These are phyloP conservation scores for Anas platyrhynchos DNA, from an alignment of 2,113 vertebrate genomes.

Conservation along the genomic window DNA sequence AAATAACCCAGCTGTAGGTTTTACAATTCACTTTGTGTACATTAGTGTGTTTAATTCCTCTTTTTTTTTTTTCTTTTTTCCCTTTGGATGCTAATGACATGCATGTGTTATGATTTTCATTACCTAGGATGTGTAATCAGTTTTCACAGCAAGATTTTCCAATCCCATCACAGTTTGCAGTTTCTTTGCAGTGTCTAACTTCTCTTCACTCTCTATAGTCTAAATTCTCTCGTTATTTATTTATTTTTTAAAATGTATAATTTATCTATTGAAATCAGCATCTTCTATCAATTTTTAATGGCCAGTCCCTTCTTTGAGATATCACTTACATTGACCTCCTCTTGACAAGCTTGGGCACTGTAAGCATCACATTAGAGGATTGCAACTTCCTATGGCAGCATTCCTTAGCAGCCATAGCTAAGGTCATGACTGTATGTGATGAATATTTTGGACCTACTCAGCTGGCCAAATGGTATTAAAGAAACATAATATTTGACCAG, in stretches of 20 bases:
- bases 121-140: not conserved
- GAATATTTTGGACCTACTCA: not conserved
- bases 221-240: not conserved
- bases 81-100: not conserved
- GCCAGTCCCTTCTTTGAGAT: not conserved
- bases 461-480: not conserved
- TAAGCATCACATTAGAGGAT: not conserved
- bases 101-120: not conserved
- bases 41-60: not conserved
- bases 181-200: not conserved
- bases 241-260: not conserved
- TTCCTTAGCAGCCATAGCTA: slow-evolving; percentile 7
- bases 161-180: not conserved
- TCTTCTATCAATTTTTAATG: not conserved
- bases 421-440: not conserved
- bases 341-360: not conserved
- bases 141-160: not conserved
- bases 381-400: not conserved
- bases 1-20: not conserved
- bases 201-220: not conserved
- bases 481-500: not conserved
- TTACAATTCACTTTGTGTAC: not conserved
- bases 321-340: not conserved
- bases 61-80: not conserved
- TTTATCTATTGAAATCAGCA: not conserved